Evolutionary conservation across 2,113 vertebrate species (phyloP), one percentile per base, ranked within the genome.

Genomic region (Dromaius novaehollandiae): DNA sequence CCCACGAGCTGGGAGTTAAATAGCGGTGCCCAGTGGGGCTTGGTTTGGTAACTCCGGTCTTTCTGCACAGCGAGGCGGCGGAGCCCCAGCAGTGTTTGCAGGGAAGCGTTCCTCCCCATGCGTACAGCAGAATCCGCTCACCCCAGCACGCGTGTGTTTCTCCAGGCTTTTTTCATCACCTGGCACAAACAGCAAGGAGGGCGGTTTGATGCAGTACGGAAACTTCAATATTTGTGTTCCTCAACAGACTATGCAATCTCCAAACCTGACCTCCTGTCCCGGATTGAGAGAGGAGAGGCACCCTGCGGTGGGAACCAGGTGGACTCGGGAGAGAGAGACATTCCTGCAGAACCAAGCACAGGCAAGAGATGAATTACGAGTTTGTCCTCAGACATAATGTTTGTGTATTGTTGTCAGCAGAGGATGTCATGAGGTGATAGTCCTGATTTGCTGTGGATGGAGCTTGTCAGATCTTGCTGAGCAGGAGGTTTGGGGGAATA

Each of bases 181-280:
- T 24, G 44, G 32, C 21, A n/a, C 44, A 32, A 48, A 21, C 44
- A 34, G 44, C 20, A 9, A 17, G 5, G 30, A 48, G 6, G 32
- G 32, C 14, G 0, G 36, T 36, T 55, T 18, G 63, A 11, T 42
- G 70, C 60, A 18, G 40, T 42, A 7, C 0, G 0, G 70, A 24
- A 64, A 26, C 50, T 9, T 74, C 46, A 6, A 18, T 55, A 2
- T 78, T 60, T 60, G n/a, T 80, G 66, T 48, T 87, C 69, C 70
- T 74, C 46, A 18, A 13, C 96, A 98, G 98, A 98, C 88, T 95
- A 97, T 28, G 92, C 96, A 5, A 79, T 96, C 60, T 97, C 98
- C 2, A 97, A 97, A 83, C 97, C 97, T 40, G 97, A 97, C 74
- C 96, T 98, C 48, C 96, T 97, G 93, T 97, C 98, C 14, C 91